Evolutionary conservation across 1,140 invertebrate species (phyloP).

Genomic region (Lepidurus couesii): DNA sequence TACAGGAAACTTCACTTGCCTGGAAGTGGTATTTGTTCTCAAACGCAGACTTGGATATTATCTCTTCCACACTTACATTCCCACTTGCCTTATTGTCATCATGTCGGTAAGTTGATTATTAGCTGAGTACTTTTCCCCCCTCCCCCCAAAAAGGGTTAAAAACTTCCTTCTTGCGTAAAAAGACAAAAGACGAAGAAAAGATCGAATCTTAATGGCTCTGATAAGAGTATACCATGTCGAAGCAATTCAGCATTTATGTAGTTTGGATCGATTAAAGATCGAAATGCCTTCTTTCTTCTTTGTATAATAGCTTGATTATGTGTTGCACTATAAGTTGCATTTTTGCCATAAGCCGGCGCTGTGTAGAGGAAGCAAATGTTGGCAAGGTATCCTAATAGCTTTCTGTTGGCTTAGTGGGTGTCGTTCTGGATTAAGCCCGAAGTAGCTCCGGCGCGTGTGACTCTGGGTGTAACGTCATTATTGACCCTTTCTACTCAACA

Average conservation of each 20-base stretch:
- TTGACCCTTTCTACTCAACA: constrained; percentile 86
- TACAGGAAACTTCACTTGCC: constrained; percentile 77
- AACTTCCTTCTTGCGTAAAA: too few relatives aligned
- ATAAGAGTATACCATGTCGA: too few relatives aligned
- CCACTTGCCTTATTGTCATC: constrained; percentile 78
- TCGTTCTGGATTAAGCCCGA: constrained; percentile 60
- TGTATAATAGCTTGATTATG: not conserved
- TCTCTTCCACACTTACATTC: constrained; percentile 81
- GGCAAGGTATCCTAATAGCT: not conserved
- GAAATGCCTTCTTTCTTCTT: not conserved
- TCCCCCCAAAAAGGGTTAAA: too few relatives aligned
- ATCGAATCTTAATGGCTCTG: too few relatives aligned
- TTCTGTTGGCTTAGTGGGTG: constrained; percentile 46
- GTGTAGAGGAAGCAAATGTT: not conserved
- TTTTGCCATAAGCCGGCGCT: not conserved
- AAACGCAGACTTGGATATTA: constrained; percentile 79
- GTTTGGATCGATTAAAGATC: not conserved
- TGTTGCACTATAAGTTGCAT: not conserved
- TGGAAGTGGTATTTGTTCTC: constrained; percentile 78
- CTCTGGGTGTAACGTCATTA: constrained; percentile 80
- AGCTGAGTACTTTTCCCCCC: too few relatives aligned
- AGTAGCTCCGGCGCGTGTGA: constrained; percentile 79
- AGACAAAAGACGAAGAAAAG: too few relatives aligned
- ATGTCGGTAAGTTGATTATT: constrained; percentile 55
- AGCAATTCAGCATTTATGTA: too few relatives aligned